Base-by-base conservation (phyloP, 92 coral and sea anemone species). In the Epizoanthus stellaris region DNA sequence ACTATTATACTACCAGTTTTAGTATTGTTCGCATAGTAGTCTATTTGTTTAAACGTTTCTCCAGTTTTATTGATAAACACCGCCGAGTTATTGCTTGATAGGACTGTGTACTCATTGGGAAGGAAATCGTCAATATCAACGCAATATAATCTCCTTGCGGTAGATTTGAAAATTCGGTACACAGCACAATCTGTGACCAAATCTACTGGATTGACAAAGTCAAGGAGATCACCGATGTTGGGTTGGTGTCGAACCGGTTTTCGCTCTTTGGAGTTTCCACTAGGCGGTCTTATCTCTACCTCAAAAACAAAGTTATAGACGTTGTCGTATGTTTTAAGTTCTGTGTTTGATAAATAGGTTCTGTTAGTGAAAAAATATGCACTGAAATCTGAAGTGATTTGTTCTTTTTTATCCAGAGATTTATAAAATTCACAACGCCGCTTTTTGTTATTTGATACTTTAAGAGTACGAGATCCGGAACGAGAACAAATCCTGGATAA, bases 21-120 rank as follows among this genome's bases (percentile, higher is more conserved):
- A 11, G 6, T 36, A 6, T 68, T 36, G 73, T 15, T 68, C 4
- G 2, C 15, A 13, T 38, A 68, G n/a, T 68, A 68, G 73, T 68
- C 49, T 9, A 7, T 38, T 68, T 68, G 14, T 68, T 14, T 19
- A 68, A 68, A 38, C 6, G 42, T 39, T 68, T 68, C 73, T 68
- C 73, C 73, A 13, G 73, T 38, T 25, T 68, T 68, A 43, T 68
- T 68, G 40, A 66, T 34, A 39, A 34, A 68, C 9, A 68, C 73
- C 30, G 73, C 52, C 20, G 73, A 68, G 20, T 38, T 39, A 13
- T 68, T 68, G 73, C 21, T 13, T 36, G 14, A 40, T 34, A 68
- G 19, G 11, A 68, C 39, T 16, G 73, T 68, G 40, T 68, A 68
- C 17, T 68, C 73, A 43, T 36, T 17, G 6, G 73, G 47, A 38